These are phyloP conservation scores for Morelia viridis DNA, from an alignment of 2,797 vertebrate genomes.

Conservation along the genomic window DNA sequence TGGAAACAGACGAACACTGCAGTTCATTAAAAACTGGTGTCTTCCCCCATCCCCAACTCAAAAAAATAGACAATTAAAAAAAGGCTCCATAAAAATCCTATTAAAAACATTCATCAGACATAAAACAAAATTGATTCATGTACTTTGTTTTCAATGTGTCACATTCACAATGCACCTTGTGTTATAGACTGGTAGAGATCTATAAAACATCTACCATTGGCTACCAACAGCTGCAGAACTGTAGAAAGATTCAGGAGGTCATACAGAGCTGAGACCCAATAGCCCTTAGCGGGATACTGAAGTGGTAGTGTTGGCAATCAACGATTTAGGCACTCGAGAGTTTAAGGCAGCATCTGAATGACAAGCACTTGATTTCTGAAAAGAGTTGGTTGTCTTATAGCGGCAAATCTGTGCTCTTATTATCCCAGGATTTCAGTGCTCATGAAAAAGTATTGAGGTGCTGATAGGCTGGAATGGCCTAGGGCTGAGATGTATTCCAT, in stretches of 20 bases:
- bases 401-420: slow-evolving; percentile 67
- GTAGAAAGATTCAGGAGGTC: slow-evolving; percentile 57
- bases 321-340: slow-evolving; percentile 81
- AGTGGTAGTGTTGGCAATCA: slow-evolving; percentile 77
- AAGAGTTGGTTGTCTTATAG: slow-evolving; percentile 74
- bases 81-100: slow-evolving; percentile 75
- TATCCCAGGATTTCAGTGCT: slow-evolving; percentile 75
- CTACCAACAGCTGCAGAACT: slow-evolving; percentile 72
- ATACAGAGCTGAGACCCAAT: slow-evolving; percentile 64
- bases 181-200: slow-evolving; percentile 68
- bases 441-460: slow-evolving; percentile 68
- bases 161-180: slow-evolving; percentile 73
- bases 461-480: slow-evolving; percentile 70
- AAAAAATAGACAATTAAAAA: slow-evolving; percentile 67
- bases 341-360: slow-evolving; percentile 84
- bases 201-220: slow-evolving; percentile 71
- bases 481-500: slow-evolving; percentile 73
- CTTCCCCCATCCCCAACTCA: slow-evolving; percentile 57
- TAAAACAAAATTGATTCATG: slow-evolving; percentile 72
- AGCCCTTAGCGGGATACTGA: slow-evolving; percentile 78
- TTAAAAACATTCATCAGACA: slow-evolving; percentile 82
- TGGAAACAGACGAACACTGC: slow-evolving; percentile 74
- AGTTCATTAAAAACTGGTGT: slow-evolving; percentile 75
- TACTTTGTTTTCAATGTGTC: slow-evolving; percentile 70
- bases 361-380: slow-evolving; percentile 76